Base-by-base conservation (phyloP, 2,888 invertebrate genomes). In the Metopia argyrocephala region DNA sequence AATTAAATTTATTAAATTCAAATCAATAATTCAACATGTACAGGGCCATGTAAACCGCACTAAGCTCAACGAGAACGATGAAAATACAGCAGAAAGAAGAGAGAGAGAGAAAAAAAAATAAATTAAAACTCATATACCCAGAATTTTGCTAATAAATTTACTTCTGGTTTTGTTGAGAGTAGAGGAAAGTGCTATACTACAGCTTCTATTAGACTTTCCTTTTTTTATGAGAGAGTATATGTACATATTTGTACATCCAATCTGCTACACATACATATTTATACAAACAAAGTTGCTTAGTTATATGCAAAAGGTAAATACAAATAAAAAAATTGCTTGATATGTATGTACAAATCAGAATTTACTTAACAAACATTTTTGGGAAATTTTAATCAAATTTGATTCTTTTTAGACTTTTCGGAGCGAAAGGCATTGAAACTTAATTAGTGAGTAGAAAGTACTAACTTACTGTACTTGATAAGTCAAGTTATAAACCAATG, bases 1-100 rank as follows among this genome's bases (percentile, higher is more conserved):
- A 87, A 85, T 87, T 85, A 86, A 86, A 87, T 86, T 85, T 86
- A 87, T 86, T 86, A 85, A 87, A 86, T 82, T 79, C 78, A 82
- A 83, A 86, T 87, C 85, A 87, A 87, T 87, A 86, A 86, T 87
- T 85, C 83, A 87, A 65, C 54, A 79, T 54, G 62, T 21, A 59
- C 76, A 56, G 61, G n/a, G 66, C 23, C 52, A 71, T 69, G 66
- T 31, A 62, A 71, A 68, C 66, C 71, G 25, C 71, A 71, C 31
- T 46, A 59, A 71, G 62, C 62, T 76, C 62, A 68, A 62, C 46
- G 7, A 56, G 20, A 59, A 20, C 48, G 31, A 54, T 31, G 28
- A 21, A 48, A 48, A 48, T n/a, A 18, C 3, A 18, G n/a, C 2
- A 48, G n/a, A 18, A 46, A 48, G 5, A 48, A 48, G 6, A 48